phyloP scores from a whole-genome alignment of 2,797 vertebrate genomes.

The Antennarius maculatus region DNA sequence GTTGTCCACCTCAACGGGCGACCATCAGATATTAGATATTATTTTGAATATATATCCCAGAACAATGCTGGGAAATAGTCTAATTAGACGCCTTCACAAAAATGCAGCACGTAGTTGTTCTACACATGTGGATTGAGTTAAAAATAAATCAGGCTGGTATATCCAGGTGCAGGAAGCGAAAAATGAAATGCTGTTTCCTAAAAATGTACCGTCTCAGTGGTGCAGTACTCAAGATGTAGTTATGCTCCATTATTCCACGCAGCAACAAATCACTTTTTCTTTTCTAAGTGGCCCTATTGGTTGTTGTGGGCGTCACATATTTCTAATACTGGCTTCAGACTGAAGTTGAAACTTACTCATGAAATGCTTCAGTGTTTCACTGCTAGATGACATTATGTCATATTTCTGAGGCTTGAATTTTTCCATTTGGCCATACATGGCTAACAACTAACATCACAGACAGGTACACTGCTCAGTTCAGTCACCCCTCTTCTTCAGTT shows the following conservation, averaged over 20 bases:
- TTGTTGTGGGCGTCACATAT: constrained; percentile 29
- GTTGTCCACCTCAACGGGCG: neutral
- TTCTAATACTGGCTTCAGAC: constrained; percentile 32
- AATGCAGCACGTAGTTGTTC: neutral
- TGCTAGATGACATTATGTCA: constrained; percentile 1
- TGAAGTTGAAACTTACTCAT: constrained; percentile 15
- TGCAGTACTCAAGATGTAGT: constrained; percentile 18
- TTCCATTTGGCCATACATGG: constrained; percentile 25
- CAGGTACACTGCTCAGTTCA: constrained; percentile 24
- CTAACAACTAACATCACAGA: constrained; percentile 1
- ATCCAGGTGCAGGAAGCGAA: neutral
- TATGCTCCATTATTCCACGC: constrained; percentile 14
- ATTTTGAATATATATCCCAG: neutral
- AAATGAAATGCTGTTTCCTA: neutral
- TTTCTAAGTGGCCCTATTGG: constrained; percentile 2
- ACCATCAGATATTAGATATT: constrained; percentile 1
- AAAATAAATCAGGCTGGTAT: constrained; percentile 1
- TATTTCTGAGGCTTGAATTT: constrained; percentile 9
- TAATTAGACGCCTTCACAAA: neutral
- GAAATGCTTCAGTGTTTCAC: constrained; percentile 15
- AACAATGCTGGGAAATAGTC: neutral
- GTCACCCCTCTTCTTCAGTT: constrained; percentile 41
- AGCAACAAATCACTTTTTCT: constrained; percentile 14
- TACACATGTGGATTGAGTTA: neutral
- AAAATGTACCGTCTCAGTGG: constrained; percentile 16